phyloP scores from a whole-genome alignment of 2,888 invertebrate species.

The Agriotes lineatus region DNA sequence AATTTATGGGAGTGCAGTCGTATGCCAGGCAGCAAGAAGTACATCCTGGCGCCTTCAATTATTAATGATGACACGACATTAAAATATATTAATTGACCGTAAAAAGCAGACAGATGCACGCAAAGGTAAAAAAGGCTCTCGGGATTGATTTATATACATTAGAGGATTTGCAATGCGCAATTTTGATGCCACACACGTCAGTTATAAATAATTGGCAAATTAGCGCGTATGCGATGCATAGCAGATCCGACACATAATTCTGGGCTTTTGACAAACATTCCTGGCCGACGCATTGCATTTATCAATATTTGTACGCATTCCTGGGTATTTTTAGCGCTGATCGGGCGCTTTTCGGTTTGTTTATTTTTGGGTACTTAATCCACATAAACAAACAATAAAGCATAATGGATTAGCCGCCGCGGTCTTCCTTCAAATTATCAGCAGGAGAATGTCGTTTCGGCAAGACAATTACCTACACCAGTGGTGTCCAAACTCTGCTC shows the following conservation, averaged over 20 bases:
- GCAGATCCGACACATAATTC: constrained; percentile 24
- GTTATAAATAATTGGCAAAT: constrained; percentile 30
- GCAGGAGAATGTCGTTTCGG: no score
- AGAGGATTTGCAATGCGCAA: constrained; percentile 8
- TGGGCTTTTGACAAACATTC: constrained; percentile 10
- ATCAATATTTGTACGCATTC: constrained; percentile 24
- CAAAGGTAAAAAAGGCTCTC: constrained; percentile 14
- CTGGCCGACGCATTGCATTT: constrained; percentile 3
- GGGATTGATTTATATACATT: constrained; percentile 18
- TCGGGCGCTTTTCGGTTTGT: background rate
- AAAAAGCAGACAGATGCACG: constrained; percentile 5
- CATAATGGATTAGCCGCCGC: background rate
- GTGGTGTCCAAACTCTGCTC: no score
- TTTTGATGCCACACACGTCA: constrained; percentile 26
- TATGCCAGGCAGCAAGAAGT: background rate
- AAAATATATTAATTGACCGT: constrained; percentile 28
- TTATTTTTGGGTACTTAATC: background rate
- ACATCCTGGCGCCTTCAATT: constrained; percentile 16
- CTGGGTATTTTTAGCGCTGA: constrained; percentile 7
- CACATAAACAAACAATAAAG: constrained; percentile 9
- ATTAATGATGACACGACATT: constrained; percentile 24
- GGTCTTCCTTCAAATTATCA: no score
- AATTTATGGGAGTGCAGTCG: background rate
- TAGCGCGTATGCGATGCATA: constrained; percentile 18
- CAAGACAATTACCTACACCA: no score